A percentile compares a stretch with the other conserved stretches of the same genome.
phyloP scores from a whole-genome alignment of 2,888 invertebrate species.

The Melinaea menophilus region DNA sequence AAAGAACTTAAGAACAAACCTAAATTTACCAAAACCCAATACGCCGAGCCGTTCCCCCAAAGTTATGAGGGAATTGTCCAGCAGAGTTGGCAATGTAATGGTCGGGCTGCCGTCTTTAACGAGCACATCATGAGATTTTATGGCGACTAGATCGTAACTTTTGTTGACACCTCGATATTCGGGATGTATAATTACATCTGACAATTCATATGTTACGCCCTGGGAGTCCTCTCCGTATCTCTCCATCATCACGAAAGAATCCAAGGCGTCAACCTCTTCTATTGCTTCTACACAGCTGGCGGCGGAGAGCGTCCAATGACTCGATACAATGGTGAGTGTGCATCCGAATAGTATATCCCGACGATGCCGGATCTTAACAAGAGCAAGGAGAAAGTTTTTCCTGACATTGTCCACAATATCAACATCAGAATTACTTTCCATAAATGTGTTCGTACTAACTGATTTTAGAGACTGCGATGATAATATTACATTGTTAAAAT shows the following conservation, averaged over 20 bases:
- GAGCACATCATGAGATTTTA: slow-evolving; percentile 45
- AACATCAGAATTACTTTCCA: slow-evolving; percentile 36
- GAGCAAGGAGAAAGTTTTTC: slow-evolving; percentile 43
- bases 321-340: slow-evolving; percentile 51
- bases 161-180: slow-evolving; percentile 44
- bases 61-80: slow-evolving; percentile 51
- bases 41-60: slow-evolving; percentile 52
- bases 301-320: slow-evolving; percentile 57
- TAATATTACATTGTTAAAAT: not conserved
- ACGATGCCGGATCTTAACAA: slow-evolving; percentile 52
- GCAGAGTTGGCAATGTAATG: slow-evolving; percentile 39
- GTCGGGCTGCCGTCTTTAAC: slow-evolving; percentile 13
- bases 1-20: slow-evolving; percentile 34
- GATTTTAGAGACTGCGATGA: not conserved
- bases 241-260: slow-evolving; percentile 57
- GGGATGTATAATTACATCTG: slow-evolving; percentile 55
- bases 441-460: slow-evolving; percentile 10
- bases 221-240: slow-evolving; percentile 34
- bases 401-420: slow-evolving; percentile 36
- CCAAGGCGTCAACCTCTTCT: slow-evolving; percentile 57
- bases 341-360: slow-evolving; percentile 57
- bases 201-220: slow-evolving; percentile 41
- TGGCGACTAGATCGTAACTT: slow-evolving; percentile 51
- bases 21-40: slow-evolving; percentile 55
- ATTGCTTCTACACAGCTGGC: slow-evolving; percentile 64